These are phyloP conservation scores for Smittia sp. DNA, from an alignment of 2,888 invertebrate genomes.

Conservation along the genomic window DNA sequence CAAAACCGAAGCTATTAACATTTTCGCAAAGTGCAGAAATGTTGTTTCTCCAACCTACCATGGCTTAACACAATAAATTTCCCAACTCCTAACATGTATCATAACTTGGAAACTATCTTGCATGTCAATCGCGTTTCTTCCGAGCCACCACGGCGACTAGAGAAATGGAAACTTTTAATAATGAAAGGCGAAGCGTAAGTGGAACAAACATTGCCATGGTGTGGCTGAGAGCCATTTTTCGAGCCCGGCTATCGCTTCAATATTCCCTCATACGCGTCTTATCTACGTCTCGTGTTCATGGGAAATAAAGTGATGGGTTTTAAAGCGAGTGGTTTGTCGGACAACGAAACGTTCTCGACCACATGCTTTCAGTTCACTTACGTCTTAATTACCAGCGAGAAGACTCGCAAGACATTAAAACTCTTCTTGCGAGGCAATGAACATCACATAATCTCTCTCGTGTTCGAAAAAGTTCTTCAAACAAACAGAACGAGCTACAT, in stretches of 20 bases:
- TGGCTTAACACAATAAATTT: slow-evolving; percentile 15
- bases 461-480: neutral
- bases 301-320: neutral
- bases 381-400: neutral
- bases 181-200: neutral
- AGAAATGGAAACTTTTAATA: neutral
- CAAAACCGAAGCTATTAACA: neutral
- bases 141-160: neutral
- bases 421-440: neutral
- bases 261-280: neutral
- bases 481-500: neutral
- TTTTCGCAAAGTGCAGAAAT: neutral
- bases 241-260: neutral
- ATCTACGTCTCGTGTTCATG: neutral
- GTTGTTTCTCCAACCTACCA: neutral
- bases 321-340: neutral
- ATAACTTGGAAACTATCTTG: neutral
- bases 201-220: neutral
- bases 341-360: neutral
- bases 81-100: neutral
- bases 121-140: slow-evolving; percentile 9
- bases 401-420: too few species aligned
- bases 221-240: neutral
- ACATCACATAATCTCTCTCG: neutral
- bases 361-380: neutral